A percentile compares a stretch with the other conserved stretches of the same genome.
phyloP scores from a whole-genome alignment of 1,140 invertebrate species.

The Metaphire vulgaris region DNA sequence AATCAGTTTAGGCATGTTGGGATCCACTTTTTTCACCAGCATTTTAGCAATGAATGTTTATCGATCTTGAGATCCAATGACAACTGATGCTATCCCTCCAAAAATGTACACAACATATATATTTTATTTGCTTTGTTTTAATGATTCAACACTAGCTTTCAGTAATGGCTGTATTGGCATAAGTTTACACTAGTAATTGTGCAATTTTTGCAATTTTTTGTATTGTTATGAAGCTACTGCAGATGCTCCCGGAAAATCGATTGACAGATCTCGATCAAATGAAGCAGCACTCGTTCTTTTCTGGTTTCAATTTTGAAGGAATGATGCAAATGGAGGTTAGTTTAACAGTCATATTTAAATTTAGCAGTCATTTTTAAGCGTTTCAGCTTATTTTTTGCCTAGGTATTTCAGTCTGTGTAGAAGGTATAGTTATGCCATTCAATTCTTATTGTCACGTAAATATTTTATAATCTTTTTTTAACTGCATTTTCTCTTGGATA shows the following conservation, averaged over 20 bases:
- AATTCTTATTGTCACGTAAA: neutral
- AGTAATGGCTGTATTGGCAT: too few relatives aligned
- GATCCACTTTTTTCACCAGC: too few relatives aligned
- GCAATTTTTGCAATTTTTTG: too few relatives aligned
- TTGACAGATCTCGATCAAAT: neutral
- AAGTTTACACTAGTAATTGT: too few relatives aligned
- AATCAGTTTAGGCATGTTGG: too few relatives aligned
- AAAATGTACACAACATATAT: too few relatives aligned
- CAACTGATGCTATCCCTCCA: too few relatives aligned
- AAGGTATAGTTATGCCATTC: neutral
- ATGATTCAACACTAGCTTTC: too few relatives aligned
- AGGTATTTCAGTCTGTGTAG: too few relatives aligned
- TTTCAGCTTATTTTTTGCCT: neutral
- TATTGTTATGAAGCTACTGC: neutral
- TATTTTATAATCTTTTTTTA: neutral
- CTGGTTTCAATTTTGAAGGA: neutral
- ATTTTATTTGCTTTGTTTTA: too few relatives aligned
- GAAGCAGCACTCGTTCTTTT: neutral
- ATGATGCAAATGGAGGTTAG: neutral
- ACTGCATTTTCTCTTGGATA: neutral
- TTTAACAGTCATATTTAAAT: neutral
- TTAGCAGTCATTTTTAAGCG: neutral
- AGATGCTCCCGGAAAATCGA: neutral
- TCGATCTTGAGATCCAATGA: too few relatives aligned
- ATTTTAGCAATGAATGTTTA: too few relatives aligned